Evolutionary conservation across 2,113 vertebrate species (phyloP).

Genomic region (Hemicordylus capensis): DNA sequence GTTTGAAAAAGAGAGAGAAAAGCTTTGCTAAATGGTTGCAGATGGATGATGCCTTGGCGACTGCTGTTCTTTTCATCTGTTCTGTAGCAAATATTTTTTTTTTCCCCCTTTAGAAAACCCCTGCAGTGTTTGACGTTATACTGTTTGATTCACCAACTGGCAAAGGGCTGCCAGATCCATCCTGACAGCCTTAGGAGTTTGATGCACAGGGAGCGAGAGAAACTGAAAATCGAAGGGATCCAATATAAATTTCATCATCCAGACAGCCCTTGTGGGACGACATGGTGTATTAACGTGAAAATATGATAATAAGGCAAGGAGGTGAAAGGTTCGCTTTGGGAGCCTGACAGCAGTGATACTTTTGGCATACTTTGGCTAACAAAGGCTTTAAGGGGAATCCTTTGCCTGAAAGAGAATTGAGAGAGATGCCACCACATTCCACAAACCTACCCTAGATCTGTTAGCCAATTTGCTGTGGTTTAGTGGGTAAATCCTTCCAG

Average conservation of each 20-base stretch:
- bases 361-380: not conserved
- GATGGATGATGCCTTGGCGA: conserved; percentile 24
- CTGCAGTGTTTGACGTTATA: conserved; percentile 60
- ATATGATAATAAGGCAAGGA: conserved; percentile 20
- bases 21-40: conserved; percentile 37
- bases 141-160: conserved; percentile 29
- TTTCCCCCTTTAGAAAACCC: conserved; percentile 39
- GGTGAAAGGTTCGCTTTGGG: conserved; percentile 40
- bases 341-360: not conserved
- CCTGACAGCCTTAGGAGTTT: conserved; percentile 31
- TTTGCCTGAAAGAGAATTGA: conserved; percentile 11
- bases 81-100: conserved; percentile 32
- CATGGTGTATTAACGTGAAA: conserved; percentile 35
- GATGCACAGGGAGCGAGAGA: not conserved
- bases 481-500: conserved; percentile 26
- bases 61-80: conserved; percentile 39
- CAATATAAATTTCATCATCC: conserved; percentile 38
- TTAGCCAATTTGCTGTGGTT: conserved; percentile 36
- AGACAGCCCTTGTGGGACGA: conserved; percentile 52
- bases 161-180: conserved; percentile 38
- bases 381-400: not conserved
- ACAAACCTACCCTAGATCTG: not conserved
- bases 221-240: conserved; percentile 49
- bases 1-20: not conserved
- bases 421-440: conserved; percentile 4